Base-by-base conservation (phyloP, 2,113 vertebrate genomes). In the Tapirus terrestris region DNA sequence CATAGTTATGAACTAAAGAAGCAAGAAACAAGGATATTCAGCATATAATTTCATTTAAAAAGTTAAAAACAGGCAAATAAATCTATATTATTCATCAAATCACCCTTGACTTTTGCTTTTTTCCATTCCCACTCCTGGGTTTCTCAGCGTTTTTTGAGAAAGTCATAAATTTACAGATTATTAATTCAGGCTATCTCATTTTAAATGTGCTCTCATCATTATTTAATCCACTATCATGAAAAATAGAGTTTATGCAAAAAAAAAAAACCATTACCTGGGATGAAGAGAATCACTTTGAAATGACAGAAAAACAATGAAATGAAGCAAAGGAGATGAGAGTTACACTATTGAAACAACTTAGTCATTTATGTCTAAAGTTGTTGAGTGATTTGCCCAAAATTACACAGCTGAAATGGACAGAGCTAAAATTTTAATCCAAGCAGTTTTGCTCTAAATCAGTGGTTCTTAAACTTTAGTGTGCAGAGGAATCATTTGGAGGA, bases 201-300 rank as follows among this genome's bases (percentile, higher is more conserved):
- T 65, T 95, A 90, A 85, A 86, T 56, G 27, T 82, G 33, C 29
- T 87, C 5, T 53, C 76, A 80, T 29, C 61, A 36, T 87, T 91
- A 70, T 84, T 88, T 80, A 96, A 72, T 33, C 4, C 84, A 58
- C 72, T 79, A 91, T 89, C 63, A 56, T 80, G 13, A 82, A 91
- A 88, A 72, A 11, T 65, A 92, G 29, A 92, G 23, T 21, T 83
- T 63, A 73, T 5, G 23, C 45, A 23, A 96, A 92, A 84, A 91
- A 43, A 6, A 39, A 39, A 39, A 39, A 39, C 48, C 11, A 29
- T 60, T 51, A 51, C 14, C n/a, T 75, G 60, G 81, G 43, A 63
- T 51, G 75, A 89, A 90, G 29, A 85, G 51, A 86, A 76, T 86
- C 43, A 43, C 31, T 61, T 85, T 45, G 61, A 33, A 70, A 63